Percentiles rank a stretch among this genome's conserved stretches.
Conservation (phyloP, 2,113 vertebrate genomes). For the Leptosomus discolor region DNA sequence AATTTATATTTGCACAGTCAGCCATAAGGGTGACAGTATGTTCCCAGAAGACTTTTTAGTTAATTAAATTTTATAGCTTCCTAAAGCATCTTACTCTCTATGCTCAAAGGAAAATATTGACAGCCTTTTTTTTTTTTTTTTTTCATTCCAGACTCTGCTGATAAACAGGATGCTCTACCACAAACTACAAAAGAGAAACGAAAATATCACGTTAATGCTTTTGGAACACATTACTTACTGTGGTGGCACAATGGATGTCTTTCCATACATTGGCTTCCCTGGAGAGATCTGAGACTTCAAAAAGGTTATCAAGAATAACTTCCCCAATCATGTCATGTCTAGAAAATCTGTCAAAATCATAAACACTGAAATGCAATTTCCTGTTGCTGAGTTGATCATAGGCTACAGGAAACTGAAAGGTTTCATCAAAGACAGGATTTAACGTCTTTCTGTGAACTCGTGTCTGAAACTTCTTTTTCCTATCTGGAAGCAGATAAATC, state of each 20-base stretch:
- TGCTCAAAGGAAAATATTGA: not conserved
- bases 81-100: not conserved
- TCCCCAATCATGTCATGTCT: slow-evolving; percentile 99
- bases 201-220: not conserved
- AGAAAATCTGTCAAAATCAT: slow-evolving; percentile 98
- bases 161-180: not conserved
- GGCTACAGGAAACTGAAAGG: slow-evolving; percentile 90
- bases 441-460: slow-evolving; percentile 96
- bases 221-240: slow-evolving; percentile 83
- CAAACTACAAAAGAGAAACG: slow-evolving; percentile 12
- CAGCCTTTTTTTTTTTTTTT: not conserved
- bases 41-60: not conserved
- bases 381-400: slow-evolving; percentile 93
- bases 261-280: slow-evolving; percentile 95
- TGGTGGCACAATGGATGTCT: slow-evolving; percentile 93
- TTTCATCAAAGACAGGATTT: slow-evolving; percentile 93
- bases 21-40: not conserved
- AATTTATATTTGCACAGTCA: not conserved
- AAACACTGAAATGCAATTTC: slow-evolving; percentile 96
- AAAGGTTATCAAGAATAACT: slow-evolving; percentile 96
- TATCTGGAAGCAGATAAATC: slow-evolving; percentile 95
- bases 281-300: slow-evolving; percentile 96
- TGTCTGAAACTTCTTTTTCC: slow-evolving; percentile 98
- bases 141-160: not conserved
- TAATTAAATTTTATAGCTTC: not conserved